Percentiles rank a stretch among this genome's conserved stretches.
Evolutionary conservation across 2,888 invertebrate genomes (phyloP).

Genomic region (Ernsta delagoae): DNA sequence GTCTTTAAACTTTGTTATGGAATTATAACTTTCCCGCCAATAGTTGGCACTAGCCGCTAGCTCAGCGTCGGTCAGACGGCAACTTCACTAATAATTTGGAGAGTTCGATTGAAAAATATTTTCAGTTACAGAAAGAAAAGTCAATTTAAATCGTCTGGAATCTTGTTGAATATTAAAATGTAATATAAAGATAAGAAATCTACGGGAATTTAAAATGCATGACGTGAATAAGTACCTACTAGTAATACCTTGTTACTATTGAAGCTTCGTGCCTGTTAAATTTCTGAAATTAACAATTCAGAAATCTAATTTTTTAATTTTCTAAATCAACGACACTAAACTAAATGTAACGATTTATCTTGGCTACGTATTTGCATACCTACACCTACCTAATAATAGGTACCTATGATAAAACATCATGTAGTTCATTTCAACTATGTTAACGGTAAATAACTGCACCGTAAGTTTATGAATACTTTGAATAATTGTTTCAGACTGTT

Average conservation of each 20-base stretch:
- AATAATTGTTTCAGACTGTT: constrained; percentile 20
- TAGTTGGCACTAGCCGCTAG: constrained; percentile 49
- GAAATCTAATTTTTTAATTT: no score
- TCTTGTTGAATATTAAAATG: no score
- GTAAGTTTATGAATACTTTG: constrained; percentile 18
- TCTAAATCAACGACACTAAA: no score
- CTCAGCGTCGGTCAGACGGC: constrained; percentile 40
- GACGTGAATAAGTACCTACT: no score
- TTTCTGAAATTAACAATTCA: no score
- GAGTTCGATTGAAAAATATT: constrained; percentile 30
- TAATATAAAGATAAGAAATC: no score
- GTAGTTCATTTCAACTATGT: not conserved
- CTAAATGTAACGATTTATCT: no score
- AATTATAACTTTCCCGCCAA: constrained; percentile 62
- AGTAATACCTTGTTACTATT: no score
- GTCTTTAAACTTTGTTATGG: constrained; percentile 55
- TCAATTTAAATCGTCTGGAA: not conserved
- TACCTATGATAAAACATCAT: not conserved
- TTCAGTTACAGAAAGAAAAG: constrained; percentile 2
- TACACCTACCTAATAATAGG: no score
- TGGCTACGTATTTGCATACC: no score
- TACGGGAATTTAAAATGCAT: no score
- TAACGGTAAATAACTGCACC: constrained; percentile 7
- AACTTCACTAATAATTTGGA: constrained; percentile 32
- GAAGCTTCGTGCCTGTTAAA: no score